Percentiles rank a stretch among this genome's conserved stretches.
These are phyloP conservation scores for Bufotes viridis DNA, from an alignment of 2,797 vertebrate genomes.

Conservation along the genomic window DNA sequence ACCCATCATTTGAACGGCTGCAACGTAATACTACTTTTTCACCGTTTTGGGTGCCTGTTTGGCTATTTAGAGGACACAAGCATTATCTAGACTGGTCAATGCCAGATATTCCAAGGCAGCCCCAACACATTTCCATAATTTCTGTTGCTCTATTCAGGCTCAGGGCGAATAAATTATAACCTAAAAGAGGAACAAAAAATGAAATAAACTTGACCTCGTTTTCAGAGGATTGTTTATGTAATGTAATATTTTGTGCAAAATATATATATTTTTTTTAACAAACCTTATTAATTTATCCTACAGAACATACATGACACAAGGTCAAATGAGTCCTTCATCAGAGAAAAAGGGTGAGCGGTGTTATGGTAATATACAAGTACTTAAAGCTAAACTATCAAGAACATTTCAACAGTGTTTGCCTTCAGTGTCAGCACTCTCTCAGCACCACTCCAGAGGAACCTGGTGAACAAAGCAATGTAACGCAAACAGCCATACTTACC, in stretches of 20 bases:
- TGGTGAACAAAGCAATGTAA: conserved; percentile 67
- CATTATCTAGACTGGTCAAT: neutral
- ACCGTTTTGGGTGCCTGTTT: neutral
- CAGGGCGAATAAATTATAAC: too few relatives aligned
- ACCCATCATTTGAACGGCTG: neutral
- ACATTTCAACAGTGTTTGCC: conserved; percentile 73
- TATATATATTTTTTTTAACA: neutral
- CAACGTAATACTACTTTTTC: neutral
- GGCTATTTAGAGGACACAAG: neutral
- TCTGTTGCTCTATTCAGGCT: too few relatives aligned
- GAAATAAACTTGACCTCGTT: too few relatives aligned
- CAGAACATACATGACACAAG: neutral
- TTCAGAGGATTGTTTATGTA: neutral
- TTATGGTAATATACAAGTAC: conserved; percentile 73
- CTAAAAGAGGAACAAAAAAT: neutral
- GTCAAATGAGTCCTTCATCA: neutral
- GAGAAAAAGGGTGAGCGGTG: conserved; percentile 65
- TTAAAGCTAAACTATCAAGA: conserved; percentile 73
- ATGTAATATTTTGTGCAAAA: neutral
- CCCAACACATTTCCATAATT: too few relatives aligned
- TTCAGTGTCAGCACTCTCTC: conserved; percentile 75
- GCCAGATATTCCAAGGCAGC: neutral
- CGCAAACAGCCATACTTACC: conserved; percentile 62
- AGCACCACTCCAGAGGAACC: conserved; percentile 68
- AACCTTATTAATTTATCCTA: neutral